Evolutionary conservation across 2,888 invertebrate genomes (phyloP), one percentile per base, ranked within the genome.

Genomic region (Petrolisthes cinctipes): DNA sequence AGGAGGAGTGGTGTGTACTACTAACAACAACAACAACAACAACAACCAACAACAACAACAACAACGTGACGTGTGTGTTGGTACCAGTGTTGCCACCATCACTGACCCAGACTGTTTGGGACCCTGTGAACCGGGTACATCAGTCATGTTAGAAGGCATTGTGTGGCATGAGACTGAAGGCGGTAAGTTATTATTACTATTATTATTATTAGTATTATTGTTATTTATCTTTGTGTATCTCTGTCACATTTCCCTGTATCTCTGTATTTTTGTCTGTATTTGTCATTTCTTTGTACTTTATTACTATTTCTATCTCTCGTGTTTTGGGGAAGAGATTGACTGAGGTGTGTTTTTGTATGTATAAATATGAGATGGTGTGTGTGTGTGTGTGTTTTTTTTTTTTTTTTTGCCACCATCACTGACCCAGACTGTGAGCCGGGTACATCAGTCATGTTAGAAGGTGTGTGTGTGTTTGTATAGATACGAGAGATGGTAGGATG

Each of bases 121-220:
- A 4, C 93, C 94, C 0, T 94, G 94, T 92, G 94, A 94, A 90
- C 94, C 94, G 4, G 94, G 94, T 9, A 94, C 94, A 20, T 92
- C 92, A 85, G 94, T 94, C 78, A 93, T 92, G 11, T 91, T 94
- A 53, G 94, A 94, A 91, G 94, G 94, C 79, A 93, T 94, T 87
- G 94, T 94, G 11, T 94, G 94, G 94, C 93, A 94, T 89, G 94
- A 94, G 91, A 94, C 94, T 0, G 93, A 93, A 91, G 92, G 92
- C 91, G 92, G 92, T 92, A 89, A 91, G 89, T 80, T 23, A 75
- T 1, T 75, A 11, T n/a, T 75, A 4, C 2, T 78, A 78, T 23
- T 17, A 14, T 53, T 78, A 14, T 82, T 76, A 76, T 83, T 83
- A 76, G 76, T 51, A 37, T 51, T 83, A 53, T 83, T 51, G 23